Evolutionary conservation across 2,888 invertebrate species (phyloP).

Genomic region (Drosophila incognita): DNA sequence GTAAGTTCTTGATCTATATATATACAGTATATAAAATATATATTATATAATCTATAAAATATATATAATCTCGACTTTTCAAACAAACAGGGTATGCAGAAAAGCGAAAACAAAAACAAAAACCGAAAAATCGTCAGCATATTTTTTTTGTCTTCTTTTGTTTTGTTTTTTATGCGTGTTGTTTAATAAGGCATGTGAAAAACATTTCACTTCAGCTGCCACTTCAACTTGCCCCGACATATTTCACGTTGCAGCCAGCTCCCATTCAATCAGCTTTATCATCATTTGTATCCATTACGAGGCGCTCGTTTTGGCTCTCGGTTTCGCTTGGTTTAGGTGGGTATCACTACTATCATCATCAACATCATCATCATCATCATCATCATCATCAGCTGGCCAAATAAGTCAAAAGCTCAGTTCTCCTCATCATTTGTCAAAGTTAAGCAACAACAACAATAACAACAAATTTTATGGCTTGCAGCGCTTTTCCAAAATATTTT

Average conservation of each 20-base stretch:
- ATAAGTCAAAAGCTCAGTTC: conserved; percentile 46
- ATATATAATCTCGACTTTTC: background rate
- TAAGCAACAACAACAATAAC: conserved; percentile 44
- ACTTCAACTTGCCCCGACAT: conserved; percentile 18
- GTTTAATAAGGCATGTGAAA: conserved; percentile 78
- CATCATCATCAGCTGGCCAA: conserved; percentile 55
- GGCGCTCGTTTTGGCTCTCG: conserved; percentile 62
- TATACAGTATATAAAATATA: no score
- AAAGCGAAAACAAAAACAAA: background rate
- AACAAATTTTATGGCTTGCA: conserved; percentile 46
- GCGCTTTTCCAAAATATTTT: conserved; percentile 61
- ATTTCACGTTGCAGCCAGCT: conserved; percentile 7
- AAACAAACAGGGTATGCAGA: conserved; percentile 14
- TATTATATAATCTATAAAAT: background rate
- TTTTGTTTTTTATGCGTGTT: background rate
- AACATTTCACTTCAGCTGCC: conserved; percentile 56
- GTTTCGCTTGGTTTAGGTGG: conserved; percentile 43
- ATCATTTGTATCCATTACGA: conserved; percentile 78
- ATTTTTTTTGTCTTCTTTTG: conserved; percentile 59
- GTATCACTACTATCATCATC: conserved; percentile 11
- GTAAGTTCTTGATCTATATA: background rate
- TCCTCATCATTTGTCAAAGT: conserved; percentile 76
- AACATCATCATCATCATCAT: conserved; percentile 2
- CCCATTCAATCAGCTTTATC: conserved; percentile 52
- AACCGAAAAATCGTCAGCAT: conserved; percentile 35